Evolutionary conservation across 1,140 invertebrate species (phyloP).

Genomic region (Drosophila leontia): DNA sequence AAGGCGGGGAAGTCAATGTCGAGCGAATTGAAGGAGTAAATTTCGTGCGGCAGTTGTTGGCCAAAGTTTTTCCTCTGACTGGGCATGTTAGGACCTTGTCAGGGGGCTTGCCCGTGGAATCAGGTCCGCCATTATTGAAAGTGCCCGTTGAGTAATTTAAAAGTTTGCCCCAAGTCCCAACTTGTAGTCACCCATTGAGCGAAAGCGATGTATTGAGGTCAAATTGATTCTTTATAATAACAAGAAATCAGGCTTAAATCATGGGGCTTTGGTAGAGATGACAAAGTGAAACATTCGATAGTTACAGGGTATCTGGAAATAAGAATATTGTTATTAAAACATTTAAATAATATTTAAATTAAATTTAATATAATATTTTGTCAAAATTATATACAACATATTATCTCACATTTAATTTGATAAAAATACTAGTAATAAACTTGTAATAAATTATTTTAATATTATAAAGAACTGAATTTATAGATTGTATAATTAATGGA

Average conservation of each 20-base stretch:
- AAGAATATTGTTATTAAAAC: not conserved
- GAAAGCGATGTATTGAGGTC: slow-evolving; percentile 57
- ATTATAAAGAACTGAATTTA: no score
- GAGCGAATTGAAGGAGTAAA: slow-evolving; percentile 49
- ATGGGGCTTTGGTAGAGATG: slow-evolving; percentile 35
- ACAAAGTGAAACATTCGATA: not conserved
- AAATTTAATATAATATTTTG: no score
- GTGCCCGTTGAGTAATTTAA: slow-evolving; percentile 78
- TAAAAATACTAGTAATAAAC: no score
- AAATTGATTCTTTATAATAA: slow-evolving; percentile 77
- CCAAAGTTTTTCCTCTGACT: slow-evolving; percentile 48
- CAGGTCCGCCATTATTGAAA: slow-evolving; percentile 68
- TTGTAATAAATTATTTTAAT: no score
- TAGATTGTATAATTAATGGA: no score
- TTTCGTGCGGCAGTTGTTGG: slow-evolving; percentile 57
- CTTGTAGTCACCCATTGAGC: slow-evolving; percentile 47
- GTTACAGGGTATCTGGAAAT: not conserved
- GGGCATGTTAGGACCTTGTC: slow-evolving; percentile 54
- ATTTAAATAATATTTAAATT: no score
- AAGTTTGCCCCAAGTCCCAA: slow-evolving; percentile 61
- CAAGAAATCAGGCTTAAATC: slow-evolving; percentile 58
- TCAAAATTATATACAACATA: not conserved
- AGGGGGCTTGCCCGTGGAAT: slow-evolving; percentile 14
- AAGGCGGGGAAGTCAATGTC: slow-evolving; percentile 44
- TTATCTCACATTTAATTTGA: no score